Evolutionary conservation across 2,888 invertebrate species (phyloP).

Genomic region (Torymus tubicola): DNA sequence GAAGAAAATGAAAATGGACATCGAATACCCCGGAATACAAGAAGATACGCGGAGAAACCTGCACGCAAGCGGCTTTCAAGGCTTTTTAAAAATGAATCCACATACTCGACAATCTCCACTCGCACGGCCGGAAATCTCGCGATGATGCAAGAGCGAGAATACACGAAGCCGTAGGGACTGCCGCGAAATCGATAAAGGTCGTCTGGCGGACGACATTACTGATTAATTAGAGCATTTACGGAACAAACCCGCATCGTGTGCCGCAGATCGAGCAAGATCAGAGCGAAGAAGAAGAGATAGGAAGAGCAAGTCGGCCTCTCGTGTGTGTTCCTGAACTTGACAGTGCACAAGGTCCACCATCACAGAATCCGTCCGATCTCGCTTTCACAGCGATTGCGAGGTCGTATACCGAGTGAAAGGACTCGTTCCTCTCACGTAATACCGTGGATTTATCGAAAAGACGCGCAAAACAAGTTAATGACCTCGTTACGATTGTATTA

Average conservation of each 20-base stretch:
- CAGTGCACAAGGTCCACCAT: background rate
- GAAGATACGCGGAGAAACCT: too few species aligned
- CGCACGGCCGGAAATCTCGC: too few species aligned
- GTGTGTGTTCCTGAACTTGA: constrained; percentile 31
- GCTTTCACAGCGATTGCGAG: background rate
- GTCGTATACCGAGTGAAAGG: background rate
- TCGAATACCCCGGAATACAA: too few species aligned
- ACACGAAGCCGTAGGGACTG: background rate
- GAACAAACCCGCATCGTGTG: background rate
- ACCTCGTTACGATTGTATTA: constrained; percentile 44
- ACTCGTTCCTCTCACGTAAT: background rate
- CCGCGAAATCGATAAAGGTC: constrained; percentile 29
- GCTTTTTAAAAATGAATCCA: too few species aligned
- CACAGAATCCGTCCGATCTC: background rate
- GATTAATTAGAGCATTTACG: constrained; percentile 31
- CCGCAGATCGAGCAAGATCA: too few species aligned
- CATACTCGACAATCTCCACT: too few species aligned
- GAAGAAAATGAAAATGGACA: too few species aligned
- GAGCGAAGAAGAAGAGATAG: background rate
- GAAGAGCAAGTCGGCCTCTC: background rate
- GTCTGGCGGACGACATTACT: constrained; percentile 37
- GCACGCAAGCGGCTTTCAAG: too few species aligned
- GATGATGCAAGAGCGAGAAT: too few species aligned
- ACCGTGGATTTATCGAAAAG: constrained; percentile 36
- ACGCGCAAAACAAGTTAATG: constrained; percentile 15